Conservation (phyloP, 23 tunicate species). For the Phallusia fumigata region DNA sequence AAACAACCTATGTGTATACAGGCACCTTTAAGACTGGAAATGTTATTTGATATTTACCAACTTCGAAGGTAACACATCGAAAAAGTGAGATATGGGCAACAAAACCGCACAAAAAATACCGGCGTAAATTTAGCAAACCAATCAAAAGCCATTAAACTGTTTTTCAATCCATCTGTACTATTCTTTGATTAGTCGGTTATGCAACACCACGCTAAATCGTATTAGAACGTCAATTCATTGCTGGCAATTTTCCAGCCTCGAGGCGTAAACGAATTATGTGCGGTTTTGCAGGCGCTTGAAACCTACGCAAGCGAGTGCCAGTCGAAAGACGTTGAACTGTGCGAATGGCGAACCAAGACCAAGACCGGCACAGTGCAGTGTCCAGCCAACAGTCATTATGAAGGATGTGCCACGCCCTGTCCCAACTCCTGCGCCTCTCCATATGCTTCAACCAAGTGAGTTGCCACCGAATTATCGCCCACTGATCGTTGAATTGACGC, state of each 20-base stretch:
- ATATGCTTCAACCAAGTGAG: slow-evolving; percentile 55
- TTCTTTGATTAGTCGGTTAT: neutral
- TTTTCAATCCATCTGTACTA: neutral
- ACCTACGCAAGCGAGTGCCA: slow-evolving; percentile 50
- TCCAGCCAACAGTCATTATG: slow-evolving; percentile 58
- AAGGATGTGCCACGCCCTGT: slow-evolving; percentile 58
- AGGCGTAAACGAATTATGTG: neutral
- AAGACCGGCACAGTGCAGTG: slow-evolving; percentile 20
- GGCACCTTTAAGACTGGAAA: no score
- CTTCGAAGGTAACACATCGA: neutral
- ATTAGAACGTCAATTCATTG: neutral
- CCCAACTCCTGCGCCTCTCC: slow-evolving; percentile 51
- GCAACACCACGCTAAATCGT: neutral
- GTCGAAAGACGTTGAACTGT: slow-evolving; percentile 26
- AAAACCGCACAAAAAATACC: neutral
- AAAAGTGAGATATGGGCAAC: no score
- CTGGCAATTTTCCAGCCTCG: slow-evolving; percentile 5
- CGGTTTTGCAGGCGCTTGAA: slow-evolving; percentile 42
- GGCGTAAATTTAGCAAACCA: neutral
- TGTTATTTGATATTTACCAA: neutral
- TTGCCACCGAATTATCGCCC: neutral
- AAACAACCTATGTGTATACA: no score
- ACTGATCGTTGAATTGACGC: neutral
- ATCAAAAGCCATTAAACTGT: neutral
- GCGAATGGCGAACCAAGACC: slow-evolving; percentile 60